Evolutionary conservation across 2,797 vertebrate species (phyloP).

Genomic region (Hapalemur alaotrensis): DNA sequence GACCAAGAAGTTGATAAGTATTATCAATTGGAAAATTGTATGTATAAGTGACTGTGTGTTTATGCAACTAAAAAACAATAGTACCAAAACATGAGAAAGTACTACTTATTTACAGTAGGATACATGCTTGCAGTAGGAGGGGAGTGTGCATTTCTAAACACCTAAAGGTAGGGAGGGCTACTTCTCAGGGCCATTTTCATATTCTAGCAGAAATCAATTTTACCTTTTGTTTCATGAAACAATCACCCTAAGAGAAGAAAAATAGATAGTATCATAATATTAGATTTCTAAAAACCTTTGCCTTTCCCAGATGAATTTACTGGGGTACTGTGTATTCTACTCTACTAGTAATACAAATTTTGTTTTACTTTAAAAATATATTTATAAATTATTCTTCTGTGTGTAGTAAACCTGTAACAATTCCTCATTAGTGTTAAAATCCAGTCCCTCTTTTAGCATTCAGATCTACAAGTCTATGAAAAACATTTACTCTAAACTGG

Average conservation of each 20-base stretch:
- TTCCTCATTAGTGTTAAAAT: neutral
- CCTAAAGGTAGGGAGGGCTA: fast-evolving
- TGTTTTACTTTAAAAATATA: neutral
- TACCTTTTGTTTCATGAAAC: neutral
- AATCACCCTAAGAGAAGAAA: neutral
- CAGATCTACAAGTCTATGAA: neutral
- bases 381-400: neutral
- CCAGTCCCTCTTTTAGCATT: neutral
- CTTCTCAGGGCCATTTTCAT: neutral
- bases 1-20: neutral
- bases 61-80: neutral
- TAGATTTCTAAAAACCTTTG: neutral
- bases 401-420: neutral
- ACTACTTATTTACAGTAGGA: neutral
- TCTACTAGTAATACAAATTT: neutral
- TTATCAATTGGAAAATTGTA: neutral
- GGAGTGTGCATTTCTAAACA: neutral
- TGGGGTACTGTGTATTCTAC: neutral
- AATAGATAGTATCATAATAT: neutral
- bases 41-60: neutral
- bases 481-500: neutral
- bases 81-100: neutral
- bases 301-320: neutral
- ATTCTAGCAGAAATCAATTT: neutral
- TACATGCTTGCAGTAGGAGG: fast-evolving